Base-by-base conservation (phyloP, 2,113 vertebrate species). In the Ceratotherium simum region DNA sequence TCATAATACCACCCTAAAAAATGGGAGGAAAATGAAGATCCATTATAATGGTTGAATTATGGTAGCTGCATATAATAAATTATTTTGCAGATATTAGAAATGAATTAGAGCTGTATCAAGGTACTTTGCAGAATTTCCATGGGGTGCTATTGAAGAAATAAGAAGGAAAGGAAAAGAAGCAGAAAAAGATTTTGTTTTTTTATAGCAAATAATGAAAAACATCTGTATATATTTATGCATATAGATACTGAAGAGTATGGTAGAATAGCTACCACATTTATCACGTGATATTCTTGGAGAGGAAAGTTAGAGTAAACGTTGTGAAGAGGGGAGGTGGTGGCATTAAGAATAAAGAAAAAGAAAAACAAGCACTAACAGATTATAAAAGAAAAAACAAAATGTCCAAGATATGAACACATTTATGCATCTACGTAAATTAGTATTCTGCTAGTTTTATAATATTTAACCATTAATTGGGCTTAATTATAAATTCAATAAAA, bases 61-160 rank as follows among this genome's bases (percentile, higher is more conserved):
- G 16, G n/a, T 76, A 87, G 13, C 6, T 54, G 54, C 16, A 87
- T 91, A 60, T 51, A 93, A 95, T 36, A 16, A 76, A 94, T 83
- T 36, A 72, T 97, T 87, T 76, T 91, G 14, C 36, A 93, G 39
- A 9, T 72, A 95, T 56, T 89, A 48, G 73, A 91, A 79, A 84
- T 65, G 17, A 89, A 79, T 78, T 85, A 76, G 14, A 81, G 27
- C 16, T 48, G 29, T 58, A 64, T 39, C 8, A 65, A 84, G 25
- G 56, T 39, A 60, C 46, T 83, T 51, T 80, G 29, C 20, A 56
- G 39, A 93, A 65, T 78, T 72, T 93, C 46, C 11, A 39, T 64
- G 25, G 78, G 51, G 51, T 58, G 58, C 60, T 85, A 48, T 33
- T 76, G 31, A 54, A 54, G 51, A 54, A 54, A 54, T 54, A 17